These are phyloP conservation scores for Typhlichthys eigenmanni DNA, from an alignment of 2,797 vertebrate species.

Conservation along the genomic window DNA sequence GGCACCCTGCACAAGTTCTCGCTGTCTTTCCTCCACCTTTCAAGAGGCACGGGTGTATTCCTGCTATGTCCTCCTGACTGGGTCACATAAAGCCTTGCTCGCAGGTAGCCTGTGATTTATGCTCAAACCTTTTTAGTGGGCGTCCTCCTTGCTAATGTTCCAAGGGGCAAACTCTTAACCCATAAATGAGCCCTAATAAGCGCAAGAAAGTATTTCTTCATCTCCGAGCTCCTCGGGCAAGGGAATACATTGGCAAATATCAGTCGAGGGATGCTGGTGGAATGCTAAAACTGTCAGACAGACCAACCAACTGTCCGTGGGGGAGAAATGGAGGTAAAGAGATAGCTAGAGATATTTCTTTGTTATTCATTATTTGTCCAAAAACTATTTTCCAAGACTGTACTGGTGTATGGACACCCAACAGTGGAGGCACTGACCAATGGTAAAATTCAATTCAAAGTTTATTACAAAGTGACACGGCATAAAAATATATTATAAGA, in stretches of 20 bases:
- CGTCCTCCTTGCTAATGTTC: slow-evolving; percentile 32
- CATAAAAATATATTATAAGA: slow-evolving; percentile 45
- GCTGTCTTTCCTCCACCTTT: slow-evolving; percentile 28
- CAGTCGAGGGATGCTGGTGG: slow-evolving; percentile 33
- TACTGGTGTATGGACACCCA: slow-evolving; percentile 45
- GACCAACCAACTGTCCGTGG: slow-evolving; percentile 43
- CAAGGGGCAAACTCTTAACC: slow-evolving; percentile 52
- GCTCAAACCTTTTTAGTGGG: slow-evolving; percentile 24
- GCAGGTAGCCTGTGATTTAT: slow-evolving; percentile 60
- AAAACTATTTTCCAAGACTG: slow-evolving; percentile 8
- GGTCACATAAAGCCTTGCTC: slow-evolving; percentile 21
- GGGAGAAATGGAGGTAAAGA: slow-evolving; percentile 23
- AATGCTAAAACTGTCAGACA: slow-evolving; percentile 45
- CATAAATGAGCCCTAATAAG: slow-evolving; percentile 56
- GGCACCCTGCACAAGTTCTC: slow-evolving; percentile 44
- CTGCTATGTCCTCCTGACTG: slow-evolving; percentile 35
- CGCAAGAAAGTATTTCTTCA: slow-evolving; percentile 36
- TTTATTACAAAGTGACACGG: slow-evolving; percentile 38
- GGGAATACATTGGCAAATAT: slow-evolving; percentile 24
- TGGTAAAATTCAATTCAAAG: slow-evolving; percentile 29
- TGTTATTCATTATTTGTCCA: slow-evolving; percentile 44
- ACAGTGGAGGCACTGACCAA: slow-evolving; percentile 39
- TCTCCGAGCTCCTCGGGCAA: slow-evolving; percentile 30
- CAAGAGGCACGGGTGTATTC: slow-evolving; percentile 38
- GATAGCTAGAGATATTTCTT: slow-evolving; percentile 45